Evolutionary conservation across 2,888 invertebrate genomes (phyloP).

Genomic region (Catonia carolina): DNA sequence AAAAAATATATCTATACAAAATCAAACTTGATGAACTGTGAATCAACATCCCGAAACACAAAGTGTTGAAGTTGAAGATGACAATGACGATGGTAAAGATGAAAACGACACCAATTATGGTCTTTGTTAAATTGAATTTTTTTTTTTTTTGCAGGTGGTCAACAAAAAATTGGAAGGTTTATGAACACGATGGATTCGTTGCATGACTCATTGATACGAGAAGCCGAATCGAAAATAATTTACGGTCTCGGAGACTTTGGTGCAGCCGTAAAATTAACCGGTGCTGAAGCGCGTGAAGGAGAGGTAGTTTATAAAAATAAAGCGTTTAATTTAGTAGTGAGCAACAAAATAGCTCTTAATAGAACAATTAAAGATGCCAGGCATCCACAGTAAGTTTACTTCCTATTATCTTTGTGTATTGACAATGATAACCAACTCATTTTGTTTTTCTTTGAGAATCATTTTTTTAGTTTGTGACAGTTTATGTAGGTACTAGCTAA

Average conservation of each 20-base stretch:
- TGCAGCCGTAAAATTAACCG: constrained; percentile 55
- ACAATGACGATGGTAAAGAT: too few species aligned
- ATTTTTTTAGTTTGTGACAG: constrained; percentile 51
- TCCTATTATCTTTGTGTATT: too few species aligned
- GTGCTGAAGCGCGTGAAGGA: constrained; percentile 51
- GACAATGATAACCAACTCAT: too few species aligned
- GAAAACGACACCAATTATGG: too few species aligned
- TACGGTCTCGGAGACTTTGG: constrained; percentile 67
- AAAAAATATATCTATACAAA: too few species aligned
- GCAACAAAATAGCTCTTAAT: constrained; percentile 80
- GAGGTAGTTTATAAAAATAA: constrained; percentile 70
- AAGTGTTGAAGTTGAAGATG: too few species aligned
- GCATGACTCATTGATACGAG: constrained; percentile 48
- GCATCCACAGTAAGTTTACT: constrained; percentile 34
- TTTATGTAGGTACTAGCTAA: neutral
- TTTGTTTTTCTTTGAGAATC: constrained; percentile 47
- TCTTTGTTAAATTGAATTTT: too few species aligned
- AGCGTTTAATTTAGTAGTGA: constrained; percentile 82
- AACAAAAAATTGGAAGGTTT: neutral
- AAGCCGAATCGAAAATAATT: constrained; percentile 59
- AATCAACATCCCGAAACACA: too few species aligned
- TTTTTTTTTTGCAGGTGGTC: constrained; percentile 1
- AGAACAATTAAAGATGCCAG: constrained; percentile 64
- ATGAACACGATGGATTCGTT: neutral
- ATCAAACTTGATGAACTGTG: too few species aligned